Percentiles rank a stretch among this genome's conserved stretches.
Conservation (phyloP, 2,797 vertebrate species). For the Austrolebias charrua region DNA sequence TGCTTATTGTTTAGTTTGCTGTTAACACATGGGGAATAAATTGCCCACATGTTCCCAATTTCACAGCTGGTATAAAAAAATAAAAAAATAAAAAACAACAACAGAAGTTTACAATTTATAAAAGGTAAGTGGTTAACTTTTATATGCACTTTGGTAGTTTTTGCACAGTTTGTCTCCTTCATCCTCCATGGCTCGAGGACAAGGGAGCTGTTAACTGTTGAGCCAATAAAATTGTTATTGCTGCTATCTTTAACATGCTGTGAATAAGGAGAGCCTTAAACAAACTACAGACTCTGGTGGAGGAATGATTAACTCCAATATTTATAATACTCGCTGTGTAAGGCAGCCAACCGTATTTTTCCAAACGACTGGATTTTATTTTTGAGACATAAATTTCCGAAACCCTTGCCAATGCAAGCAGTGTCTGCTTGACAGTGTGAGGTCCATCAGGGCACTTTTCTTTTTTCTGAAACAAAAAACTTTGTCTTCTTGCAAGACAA, state of each 20-base stretch:
- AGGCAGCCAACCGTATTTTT: constrained; percentile 68
- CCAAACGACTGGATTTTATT: constrained; percentile 74
- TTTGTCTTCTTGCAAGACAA: neutral
- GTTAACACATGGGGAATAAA: constrained; percentile 76
- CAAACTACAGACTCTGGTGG: constrained; percentile 75
- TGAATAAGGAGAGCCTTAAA: constrained; percentile 75
- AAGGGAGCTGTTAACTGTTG: constrained; percentile 72
- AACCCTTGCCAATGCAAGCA: constrained; percentile 63
- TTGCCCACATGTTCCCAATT: constrained; percentile 71
- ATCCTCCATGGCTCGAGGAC: constrained; percentile 70
- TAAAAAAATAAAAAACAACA: constrained; percentile 52
- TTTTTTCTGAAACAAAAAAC: constrained; percentile 50
- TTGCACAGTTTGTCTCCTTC: constrained; percentile 72
- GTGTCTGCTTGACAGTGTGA: constrained; percentile 33
- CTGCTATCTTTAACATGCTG: constrained; percentile 78
- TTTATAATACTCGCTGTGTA: constrained; percentile 75
- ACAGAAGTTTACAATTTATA: constrained; percentile 76
- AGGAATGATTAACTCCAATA: constrained; percentile 80
- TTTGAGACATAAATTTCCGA: constrained; percentile 75
- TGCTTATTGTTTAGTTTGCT: constrained; percentile 66
- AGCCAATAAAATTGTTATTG: constrained; percentile 81
- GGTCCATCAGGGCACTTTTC: constrained; percentile 16
- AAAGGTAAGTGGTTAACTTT: constrained; percentile 79
- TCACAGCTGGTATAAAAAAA: constrained; percentile 52
- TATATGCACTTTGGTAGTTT: constrained; percentile 75